Conservation (phyloP, 1,140 invertebrate species). For the Leptinotarsa lineolata region DNA sequence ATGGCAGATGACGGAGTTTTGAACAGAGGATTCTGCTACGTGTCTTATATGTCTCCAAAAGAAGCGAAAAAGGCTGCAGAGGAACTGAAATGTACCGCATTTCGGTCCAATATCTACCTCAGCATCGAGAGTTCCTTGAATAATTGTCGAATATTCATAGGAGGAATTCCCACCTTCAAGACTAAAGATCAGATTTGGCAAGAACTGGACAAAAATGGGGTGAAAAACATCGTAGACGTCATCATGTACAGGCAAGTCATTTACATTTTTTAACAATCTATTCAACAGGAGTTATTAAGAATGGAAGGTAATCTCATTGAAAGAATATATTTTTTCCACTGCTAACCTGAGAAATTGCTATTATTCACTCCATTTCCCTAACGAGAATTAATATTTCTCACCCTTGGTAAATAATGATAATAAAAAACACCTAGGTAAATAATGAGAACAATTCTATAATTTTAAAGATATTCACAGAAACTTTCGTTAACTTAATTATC, state of each 20-base stretch:
- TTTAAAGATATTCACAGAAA: no score
- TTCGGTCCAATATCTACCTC: slow-evolving; percentile 12
- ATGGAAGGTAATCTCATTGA: no score
- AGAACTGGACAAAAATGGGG: slow-evolving; percentile 69
- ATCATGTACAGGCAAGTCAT: slow-evolving; percentile 69
- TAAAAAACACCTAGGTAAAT: no score
- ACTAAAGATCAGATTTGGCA: slow-evolving; percentile 69
- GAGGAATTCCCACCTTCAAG: slow-evolving; percentile 76
- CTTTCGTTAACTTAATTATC: no score
- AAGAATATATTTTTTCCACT: no score
- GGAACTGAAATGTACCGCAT: slow-evolving; percentile 13
- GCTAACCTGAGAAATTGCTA: no score
- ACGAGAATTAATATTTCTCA: no score
- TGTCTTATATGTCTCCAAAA: slow-evolving; percentile 34
- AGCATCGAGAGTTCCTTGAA: slow-evolving; percentile 52
- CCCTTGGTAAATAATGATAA: no score
- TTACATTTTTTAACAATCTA: neutral
- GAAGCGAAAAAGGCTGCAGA: slow-evolving; percentile 26
- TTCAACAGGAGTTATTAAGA: no score
- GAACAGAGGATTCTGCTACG: slow-evolving; percentile 39
- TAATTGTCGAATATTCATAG: slow-evolving; percentile 83
- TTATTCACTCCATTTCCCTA: no score
- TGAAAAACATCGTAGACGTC: slow-evolving; percentile 63
- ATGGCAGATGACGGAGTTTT: slow-evolving; percentile 7
- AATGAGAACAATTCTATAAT: no score